These are phyloP conservation scores for Crypturellus undulatus DNA, from an alignment of 2,113 vertebrate species.

Conservation along the genomic window DNA sequence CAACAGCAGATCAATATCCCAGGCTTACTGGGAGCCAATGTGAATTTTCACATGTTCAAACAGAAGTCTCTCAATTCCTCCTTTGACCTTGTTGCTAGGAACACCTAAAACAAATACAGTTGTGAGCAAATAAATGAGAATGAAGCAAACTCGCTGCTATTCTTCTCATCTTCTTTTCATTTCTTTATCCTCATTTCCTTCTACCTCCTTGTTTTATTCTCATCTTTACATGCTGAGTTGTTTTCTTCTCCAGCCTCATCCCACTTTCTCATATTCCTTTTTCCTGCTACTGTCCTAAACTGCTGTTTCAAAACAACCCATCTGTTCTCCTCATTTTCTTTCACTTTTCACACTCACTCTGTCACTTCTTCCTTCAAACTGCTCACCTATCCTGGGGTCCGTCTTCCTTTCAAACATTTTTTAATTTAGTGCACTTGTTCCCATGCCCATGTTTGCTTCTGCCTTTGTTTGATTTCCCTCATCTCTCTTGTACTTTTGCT, in stretches of 20 bases:
- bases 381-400: neutral
- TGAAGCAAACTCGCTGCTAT: accelerated
- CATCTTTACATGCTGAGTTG: neutral
- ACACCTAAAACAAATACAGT: neutral
- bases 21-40: neutral
- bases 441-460: neutral
- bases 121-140: neutral
- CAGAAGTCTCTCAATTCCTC: neutral
- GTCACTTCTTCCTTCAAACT: neutral
- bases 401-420: neutral
- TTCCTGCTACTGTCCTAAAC: neutral
- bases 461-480: neutral
- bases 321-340: neutral
- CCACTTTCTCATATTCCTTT: neutral
- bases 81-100: neutral
- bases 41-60: neutral
- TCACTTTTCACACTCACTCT: neutral
- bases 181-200: neutral
- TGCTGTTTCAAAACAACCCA: neutral
- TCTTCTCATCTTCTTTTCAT: neutral
- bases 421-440: neutral
- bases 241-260: neutral
- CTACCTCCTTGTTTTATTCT: neutral
- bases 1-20: neutral
- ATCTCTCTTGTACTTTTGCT: neutral